Evolutionary conservation across 2,888 invertebrate genomes (phyloP), one percentile per base, ranked within the genome.

Genomic region (Spisula subtruncata): DNA sequence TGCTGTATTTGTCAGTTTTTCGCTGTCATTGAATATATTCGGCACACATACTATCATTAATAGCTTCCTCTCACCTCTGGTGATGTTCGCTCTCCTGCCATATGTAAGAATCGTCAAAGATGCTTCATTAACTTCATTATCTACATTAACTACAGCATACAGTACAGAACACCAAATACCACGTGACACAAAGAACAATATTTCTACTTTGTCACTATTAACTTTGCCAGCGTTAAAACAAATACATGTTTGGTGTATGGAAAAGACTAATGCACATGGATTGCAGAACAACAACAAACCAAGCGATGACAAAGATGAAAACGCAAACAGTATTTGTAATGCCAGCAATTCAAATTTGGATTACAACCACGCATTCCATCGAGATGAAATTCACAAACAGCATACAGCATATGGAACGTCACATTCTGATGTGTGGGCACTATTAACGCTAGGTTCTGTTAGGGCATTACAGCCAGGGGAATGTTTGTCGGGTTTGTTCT

Each of bases 31-130:
- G 83, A 93, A 94, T 54, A 93, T 95, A 10, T 90, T 95, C 25
- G 95, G 95, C 46, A 96, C 96, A 0, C 96, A 96, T 85, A 94
- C 95, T 2, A 90, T 96, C n/a, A 89, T 94, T 41, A 95, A 95
- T 90, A 95, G 94, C 54, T 94, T 95, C 80, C 84, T 95, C 20
- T 89, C 95, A 0, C 94, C 95, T 0, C 90, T 95, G 35, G 81
- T 94, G 8, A 94, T 95, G 60, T 60, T 89, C n/a, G 75, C 89
- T 16, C 66, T 92, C 18, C 35, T 60, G 5, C 20, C 82, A n/a
- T 60, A 88, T 29, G 79, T 85, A 10, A 83, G 18, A 48, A 41
- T 48, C 14, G 2, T 75, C 14, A 75, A 75, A 75, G 35, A 32
- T 14, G 60, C n/a, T 25, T 6, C 20, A n/a, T 25, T n/a, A n/a